Evolutionary conservation across 2,113 vertebrate species (phyloP), one percentile per base, ranked within the genome.

Genomic region (Leuciscus idus): DNA sequence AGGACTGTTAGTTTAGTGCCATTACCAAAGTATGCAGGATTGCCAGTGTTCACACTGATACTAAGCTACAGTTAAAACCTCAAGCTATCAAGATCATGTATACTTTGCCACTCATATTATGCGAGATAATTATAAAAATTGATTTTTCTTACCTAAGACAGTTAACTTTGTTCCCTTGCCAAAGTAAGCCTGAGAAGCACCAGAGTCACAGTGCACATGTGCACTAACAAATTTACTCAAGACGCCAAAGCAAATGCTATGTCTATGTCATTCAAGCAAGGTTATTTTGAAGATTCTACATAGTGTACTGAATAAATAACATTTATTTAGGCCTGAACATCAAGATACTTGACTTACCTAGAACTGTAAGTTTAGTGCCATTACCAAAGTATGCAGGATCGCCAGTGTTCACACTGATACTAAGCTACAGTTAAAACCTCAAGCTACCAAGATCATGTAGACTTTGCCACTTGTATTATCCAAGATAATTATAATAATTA

Each of bases 321-420:
- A 39, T 70, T 21, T 70, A 1, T 1, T 70, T 70, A 9, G 17
- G 6, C 4, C 3, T 68, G 36, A 43, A n/a, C 68, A 43, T 73
- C 21, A 17, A 52, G 5, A 39, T 61, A 8, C 6, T 28, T 17
- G 43, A 3, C 15, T 30, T 87, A 86, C 89, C 93, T 87, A 92
- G 75, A 61, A 97, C 93, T 0, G 92, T 94, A 55, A 97, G 92
- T 88, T 93, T 95, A 80, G 95, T 97, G 55, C 96, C 96, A 4
- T 1, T 21, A 17, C 96, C 96, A 3, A 97, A 98, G 89, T 76
- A 85, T 6, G 93, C 89, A 15, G 50, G 93, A 0, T 93, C 30
- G 33, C 26, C 75, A 33, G 33, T 33, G 4, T 90, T 91, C 96
- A 97, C 97, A 93, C 55, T 91, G 89, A 84, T 55, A 73, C 11